Evolutionary conservation across 2,888 invertebrate genomes (phyloP).

Genomic region (Sepiola atlantica): DNA sequence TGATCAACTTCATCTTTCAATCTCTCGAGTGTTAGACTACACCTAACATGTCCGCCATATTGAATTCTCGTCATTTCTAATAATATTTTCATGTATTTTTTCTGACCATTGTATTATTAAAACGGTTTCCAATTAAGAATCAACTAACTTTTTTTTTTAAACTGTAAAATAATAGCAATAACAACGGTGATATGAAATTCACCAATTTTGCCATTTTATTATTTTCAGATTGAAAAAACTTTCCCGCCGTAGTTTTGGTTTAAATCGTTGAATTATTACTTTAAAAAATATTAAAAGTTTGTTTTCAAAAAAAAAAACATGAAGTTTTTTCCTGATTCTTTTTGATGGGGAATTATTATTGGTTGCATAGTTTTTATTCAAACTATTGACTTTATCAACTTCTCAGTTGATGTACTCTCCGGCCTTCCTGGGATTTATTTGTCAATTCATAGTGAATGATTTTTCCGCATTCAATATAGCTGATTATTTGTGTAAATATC

Average conservation of each 20-base stretch:
- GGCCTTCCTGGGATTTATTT: too few relatives aligned
- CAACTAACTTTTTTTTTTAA: not conserved
- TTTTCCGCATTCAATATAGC: too few relatives aligned
- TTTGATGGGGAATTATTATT: too few relatives aligned
- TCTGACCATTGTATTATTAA: not conserved
- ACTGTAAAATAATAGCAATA: not conserved
- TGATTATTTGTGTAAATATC: too few relatives aligned
- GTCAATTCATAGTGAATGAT: too few relatives aligned
- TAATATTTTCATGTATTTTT: not conserved
- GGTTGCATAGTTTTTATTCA: too few relatives aligned
- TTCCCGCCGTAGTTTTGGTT: not conserved
- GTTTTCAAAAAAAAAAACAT: not conserved
- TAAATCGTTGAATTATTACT: not conserved
- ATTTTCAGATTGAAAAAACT: not conserved
- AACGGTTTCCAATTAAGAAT: not conserved
- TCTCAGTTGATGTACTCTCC: too few relatives aligned
- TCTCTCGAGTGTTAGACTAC: not conserved
- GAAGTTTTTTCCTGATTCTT: too few relatives aligned
- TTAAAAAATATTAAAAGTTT: not conserved
- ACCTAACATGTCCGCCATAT: not conserved
- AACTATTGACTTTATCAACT: too few relatives aligned
- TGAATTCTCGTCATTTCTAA: not conserved
- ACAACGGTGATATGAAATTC: not conserved
- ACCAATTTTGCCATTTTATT: not conserved
- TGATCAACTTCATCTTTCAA: not conserved